These are phyloP conservation scores for Sarcophaga carnaria DNA, from an alignment of 2,888 invertebrate genomes.

Conservation along the genomic window DNA sequence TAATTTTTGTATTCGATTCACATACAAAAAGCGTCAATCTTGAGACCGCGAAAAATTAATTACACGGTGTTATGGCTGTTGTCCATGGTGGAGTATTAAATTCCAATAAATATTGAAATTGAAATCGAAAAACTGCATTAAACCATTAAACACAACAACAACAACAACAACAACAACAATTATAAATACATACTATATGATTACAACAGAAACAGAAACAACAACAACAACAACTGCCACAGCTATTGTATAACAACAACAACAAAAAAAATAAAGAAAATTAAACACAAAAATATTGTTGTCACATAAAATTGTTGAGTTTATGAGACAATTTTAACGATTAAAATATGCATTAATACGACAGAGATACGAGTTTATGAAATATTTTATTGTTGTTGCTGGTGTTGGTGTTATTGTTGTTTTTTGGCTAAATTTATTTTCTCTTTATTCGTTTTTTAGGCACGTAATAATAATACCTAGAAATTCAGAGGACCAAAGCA, in stretches of 20 bases:
- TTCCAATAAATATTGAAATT: conserved; percentile 65
- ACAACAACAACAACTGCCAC: background rate
- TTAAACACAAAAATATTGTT: conserved; percentile 31
- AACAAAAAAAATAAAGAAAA: no score
- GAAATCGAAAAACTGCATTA: conserved; percentile 49
- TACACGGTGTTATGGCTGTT: background rate
- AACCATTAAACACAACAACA: conserved; percentile 56
- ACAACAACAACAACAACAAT: conserved; percentile 23
- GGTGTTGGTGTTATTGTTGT: conserved; percentile 36
- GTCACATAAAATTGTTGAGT: conserved; percentile 67
- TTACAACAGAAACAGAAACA: background rate
- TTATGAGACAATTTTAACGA: conserved; percentile 67
- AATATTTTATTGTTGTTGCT: conserved; percentile 34
- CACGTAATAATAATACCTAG: conserved; percentile 4
- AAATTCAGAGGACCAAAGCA: background rate
- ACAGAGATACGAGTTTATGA: background rate
- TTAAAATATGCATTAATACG: conserved; percentile 64
- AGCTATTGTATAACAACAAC: no score
- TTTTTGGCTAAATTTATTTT: conserved; percentile 2
- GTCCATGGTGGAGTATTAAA: conserved; percentile 44
- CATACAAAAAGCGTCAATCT: no score
- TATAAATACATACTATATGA: no score
- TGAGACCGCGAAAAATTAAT: background rate
- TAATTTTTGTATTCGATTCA: no score
- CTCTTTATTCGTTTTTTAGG: conserved; percentile 20